Conservation (phyloP, 1,140 invertebrate species). For the Chionoecetes opilio region DNA sequence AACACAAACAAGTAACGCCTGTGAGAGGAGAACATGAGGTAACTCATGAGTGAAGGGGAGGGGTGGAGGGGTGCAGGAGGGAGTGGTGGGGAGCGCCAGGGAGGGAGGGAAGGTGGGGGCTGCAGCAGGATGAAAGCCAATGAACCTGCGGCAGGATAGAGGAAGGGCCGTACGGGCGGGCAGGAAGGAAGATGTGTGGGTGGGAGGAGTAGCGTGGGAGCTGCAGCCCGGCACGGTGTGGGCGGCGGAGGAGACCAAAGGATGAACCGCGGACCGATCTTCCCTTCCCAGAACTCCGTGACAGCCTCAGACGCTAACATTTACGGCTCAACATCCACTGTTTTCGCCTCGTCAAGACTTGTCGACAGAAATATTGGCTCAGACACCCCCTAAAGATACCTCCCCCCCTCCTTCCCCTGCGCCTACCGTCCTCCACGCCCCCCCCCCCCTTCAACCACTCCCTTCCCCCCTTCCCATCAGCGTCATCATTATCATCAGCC, state of each 20-base stretch:
- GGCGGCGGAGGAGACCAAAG: neutral
- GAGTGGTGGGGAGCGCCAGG: neutral
- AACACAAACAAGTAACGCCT: constrained; percentile 39
- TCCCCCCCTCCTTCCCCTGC: neutral
- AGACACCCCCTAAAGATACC: neutral
- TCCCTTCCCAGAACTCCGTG: neutral
- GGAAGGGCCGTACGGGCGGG: constrained; percentile 15
- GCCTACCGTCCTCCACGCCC: neutral
- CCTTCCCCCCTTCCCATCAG: neutral
- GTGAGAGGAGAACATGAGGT: constrained; percentile 12
- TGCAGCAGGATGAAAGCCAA: constrained; percentile 35
- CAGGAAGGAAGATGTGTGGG: constrained; percentile 34
- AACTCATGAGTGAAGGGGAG: neutral
- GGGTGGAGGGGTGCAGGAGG: neutral
- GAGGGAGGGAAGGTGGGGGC: constrained; percentile 9
- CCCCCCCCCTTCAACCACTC: neutral
- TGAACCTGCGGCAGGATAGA: neutral
- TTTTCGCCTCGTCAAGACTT: constrained; percentile 18
- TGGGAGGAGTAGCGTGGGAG: constrained; percentile 36
- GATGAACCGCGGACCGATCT: neutral
- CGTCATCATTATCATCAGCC: constrained; percentile 6
- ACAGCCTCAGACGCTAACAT: constrained; percentile 27
- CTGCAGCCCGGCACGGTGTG: constrained; percentile 34
- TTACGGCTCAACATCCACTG: neutral
- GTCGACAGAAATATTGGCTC: constrained; percentile 27